Base-by-base conservation (phyloP, 2,797 vertebrate genomes). In the Coranthus polyacanthus region DNA sequence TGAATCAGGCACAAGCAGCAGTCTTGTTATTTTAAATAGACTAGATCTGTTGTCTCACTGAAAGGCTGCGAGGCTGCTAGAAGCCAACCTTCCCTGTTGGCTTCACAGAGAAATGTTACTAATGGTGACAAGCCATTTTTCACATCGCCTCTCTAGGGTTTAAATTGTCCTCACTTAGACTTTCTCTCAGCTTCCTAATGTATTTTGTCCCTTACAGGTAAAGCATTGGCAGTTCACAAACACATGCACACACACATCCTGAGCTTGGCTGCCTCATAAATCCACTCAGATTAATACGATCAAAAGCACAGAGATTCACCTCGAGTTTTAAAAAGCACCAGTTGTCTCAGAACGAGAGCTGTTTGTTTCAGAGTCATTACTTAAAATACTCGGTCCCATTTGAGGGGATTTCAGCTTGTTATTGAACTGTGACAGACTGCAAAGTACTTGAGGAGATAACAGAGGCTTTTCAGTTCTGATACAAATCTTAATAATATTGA, bases 101-200 rank as follows among this genome's bases (percentile, higher is more conserved):
- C 54, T 68, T 71, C 45, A 41, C 62, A 44, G 59, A 53, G 37
- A 47, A 59, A 53, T 63, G 32, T 32, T 46, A 56, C 39, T 49
- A 53, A 65, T 58, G 55, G 69, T 29, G 65, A 78, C 53, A 71
- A 44, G 67, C 29, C 39, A 52, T 77, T 79, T 56, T 44, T 73
- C 49, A 76, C 45, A 66, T 56, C 6, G 5, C 24, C 67, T 72
- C 65, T 80, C 50, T 18, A 7, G 57, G 67, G 49, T 58, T 67
- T 54, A 51, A 70, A 52, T 52, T 58, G 55, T 79, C 69, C 17
- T 70, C 50, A 51, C 61, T 55, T 53, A 24, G 62, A 45, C n/a
- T 71, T 45, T 63, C 66, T 24, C 47, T 62, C 51, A 18, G 55
- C 34, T 2, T 37, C 37, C 47, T 56, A 11, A 17, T 39, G 16